Evolutionary conservation across 2,888 invertebrate species (phyloP).

Genomic region (Erebia aethiops): DNA sequence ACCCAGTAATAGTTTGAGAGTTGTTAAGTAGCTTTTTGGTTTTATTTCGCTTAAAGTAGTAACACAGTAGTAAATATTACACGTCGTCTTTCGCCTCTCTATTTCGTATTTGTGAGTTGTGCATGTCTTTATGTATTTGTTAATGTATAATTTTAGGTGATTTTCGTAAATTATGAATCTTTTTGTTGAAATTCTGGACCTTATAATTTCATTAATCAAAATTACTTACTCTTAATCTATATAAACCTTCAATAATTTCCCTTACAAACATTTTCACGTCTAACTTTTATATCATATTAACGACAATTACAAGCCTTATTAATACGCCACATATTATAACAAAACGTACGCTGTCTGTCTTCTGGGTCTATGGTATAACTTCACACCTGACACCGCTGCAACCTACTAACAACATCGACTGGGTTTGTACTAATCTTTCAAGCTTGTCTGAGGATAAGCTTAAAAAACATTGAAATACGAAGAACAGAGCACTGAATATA

Average conservation of each 20-base stretch:
- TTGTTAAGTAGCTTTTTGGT: not conserved
- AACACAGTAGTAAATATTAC: not conserved
- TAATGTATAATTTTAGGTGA: not conserved
- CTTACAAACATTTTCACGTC: not conserved
- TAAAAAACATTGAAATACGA: not conserved
- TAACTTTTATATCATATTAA: not conserved
- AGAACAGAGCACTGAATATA: not conserved
- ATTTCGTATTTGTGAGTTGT: not conserved
- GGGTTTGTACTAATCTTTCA: conserved; percentile 18
- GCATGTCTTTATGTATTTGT: not conserved
- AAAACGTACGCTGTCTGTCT: not conserved
- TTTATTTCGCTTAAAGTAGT: not conserved
- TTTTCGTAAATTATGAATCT: not conserved
- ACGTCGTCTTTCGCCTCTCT: not conserved
- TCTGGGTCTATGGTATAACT: conserved; percentile 20
- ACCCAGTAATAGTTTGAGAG: not conserved
- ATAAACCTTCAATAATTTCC: not conserved
- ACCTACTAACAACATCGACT: conserved; percentile 19
- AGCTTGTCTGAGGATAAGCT: not conserved
- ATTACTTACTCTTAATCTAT: not conserved
- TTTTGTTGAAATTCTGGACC: not conserved
- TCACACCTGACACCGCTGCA: conserved; percentile 17
- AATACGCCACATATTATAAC: not conserved
- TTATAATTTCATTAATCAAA: not conserved
- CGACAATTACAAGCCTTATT: not conserved